Base-by-base conservation (phyloP, 2,797 vertebrate genomes). In the Tachyglossus aculeatus region DNA sequence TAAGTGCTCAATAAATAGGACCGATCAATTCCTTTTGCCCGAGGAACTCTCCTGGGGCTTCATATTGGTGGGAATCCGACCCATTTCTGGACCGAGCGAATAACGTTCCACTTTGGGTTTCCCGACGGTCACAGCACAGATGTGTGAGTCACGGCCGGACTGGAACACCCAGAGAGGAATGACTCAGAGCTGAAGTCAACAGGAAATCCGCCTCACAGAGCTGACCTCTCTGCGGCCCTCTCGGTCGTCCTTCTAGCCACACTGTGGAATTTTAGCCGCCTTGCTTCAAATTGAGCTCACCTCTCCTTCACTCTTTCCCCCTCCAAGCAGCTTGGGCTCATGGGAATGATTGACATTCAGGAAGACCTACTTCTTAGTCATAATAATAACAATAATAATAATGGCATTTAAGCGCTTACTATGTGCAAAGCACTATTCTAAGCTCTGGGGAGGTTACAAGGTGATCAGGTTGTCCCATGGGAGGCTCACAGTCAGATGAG, bases 21-120 rank as follows among this genome's bases (percentile, higher is more conserved):
- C n/a, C n/a, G n/a, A n/a, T n/a, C n/a, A n/a, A n/a, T n/a, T n/a
- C n/a, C n/a, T n/a, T n/a, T n/a, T n/a, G n/a, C n/a, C n/a, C n/a
- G n/a, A n/a, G n/a, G n/a, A n/a, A n/a, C n/a, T n/a, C n/a, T n/a
- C n/a, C n/a, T n/a, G n/a, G n/a, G n/a, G n/a, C n/a, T n/a, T n/a
- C n/a, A n/a, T n/a, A n/a, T n/a, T n/a, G n/a, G n/a, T n/a, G n/a
- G n/a, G n/a, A n/a, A n/a, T n/a, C n/a, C n/a, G n/a, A n/a, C n/a
- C n/a, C n/a, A n/a, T n/a, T n/a, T n/a, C n/a, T n/a, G 54, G 41
- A 45, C 66, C 32, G 52, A 63, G 64, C 19, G 27, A 72, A 48
- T 21, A 24, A 3, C 13, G 5, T 54, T 67, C 44, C 45, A 29
- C 33, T 29, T n/a, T 41, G 22, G 44, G 60, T 57, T 54, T 22